These are phyloP conservation scores for Phrynocephalus versicolor DNA, from an alignment of 2,113 vertebrate species.

Conservation along the genomic window DNA sequence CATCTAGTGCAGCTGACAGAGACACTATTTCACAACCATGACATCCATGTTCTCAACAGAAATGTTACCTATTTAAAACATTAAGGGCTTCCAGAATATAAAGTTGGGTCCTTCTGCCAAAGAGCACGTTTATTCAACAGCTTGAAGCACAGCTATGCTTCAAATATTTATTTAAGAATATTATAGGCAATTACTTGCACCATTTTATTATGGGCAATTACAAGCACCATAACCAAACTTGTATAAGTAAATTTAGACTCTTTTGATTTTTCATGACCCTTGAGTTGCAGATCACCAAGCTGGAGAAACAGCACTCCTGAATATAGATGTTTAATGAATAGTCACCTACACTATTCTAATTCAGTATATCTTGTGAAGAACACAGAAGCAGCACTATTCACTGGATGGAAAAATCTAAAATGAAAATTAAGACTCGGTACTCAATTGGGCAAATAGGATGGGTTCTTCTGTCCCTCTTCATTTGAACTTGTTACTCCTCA, in stretches of 20 bases:
- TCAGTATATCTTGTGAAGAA: not conserved
- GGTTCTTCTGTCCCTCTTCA: too few relatives aligned
- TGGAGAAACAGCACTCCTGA: not conserved
- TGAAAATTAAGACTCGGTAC: too few relatives aligned
- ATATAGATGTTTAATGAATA: not conserved
- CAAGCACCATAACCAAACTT: too few relatives aligned
- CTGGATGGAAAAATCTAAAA: too few relatives aligned
- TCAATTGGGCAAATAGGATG: too few relatives aligned
- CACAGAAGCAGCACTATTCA: not conserved
- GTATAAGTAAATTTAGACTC: too few relatives aligned
- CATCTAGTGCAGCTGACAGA: not conserved
- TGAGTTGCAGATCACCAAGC: too few relatives aligned
- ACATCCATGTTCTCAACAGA: not conserved
- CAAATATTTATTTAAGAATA: not conserved
- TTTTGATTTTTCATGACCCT: too few relatives aligned
- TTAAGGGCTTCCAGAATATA: not conserved
- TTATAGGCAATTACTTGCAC: not conserved
- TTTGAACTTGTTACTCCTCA: too few relatives aligned
- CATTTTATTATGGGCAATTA: too few relatives aligned
- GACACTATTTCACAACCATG: not conserved
- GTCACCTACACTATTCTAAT: not conserved
- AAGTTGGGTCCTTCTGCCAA: not conserved
- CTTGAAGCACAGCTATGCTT: constrained; percentile 28
- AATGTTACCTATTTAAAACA: not conserved
- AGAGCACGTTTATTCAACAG: constrained; percentile 10